Conservation (phyloP, 2,113 vertebrate species). For the Collichthys lucidus region DNA sequence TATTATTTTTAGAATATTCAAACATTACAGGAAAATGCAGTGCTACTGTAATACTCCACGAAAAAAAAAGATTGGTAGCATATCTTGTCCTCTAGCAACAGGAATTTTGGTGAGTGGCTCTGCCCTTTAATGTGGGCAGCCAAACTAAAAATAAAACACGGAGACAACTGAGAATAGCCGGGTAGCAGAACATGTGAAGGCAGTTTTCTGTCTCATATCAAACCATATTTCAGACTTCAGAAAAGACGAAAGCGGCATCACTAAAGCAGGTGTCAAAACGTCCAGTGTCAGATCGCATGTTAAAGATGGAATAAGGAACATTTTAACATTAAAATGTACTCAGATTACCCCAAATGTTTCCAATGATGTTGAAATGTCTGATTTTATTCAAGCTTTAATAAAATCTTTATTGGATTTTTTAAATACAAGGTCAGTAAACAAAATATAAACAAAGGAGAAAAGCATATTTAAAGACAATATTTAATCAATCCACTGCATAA, state of each 20-base stretch:
- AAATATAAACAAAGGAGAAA: no score
- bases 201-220: conserved; percentile 15
- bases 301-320: no score
- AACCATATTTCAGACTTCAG: not conserved
- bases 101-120: conserved; percentile 13
- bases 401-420: no score
- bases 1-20: not conserved
- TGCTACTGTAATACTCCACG: not conserved
- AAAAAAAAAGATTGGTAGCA: not conserved
- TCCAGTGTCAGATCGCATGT: no score
- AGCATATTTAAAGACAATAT: no score
- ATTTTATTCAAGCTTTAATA: no score
- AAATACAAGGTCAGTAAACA: no score
- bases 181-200: not conserved
- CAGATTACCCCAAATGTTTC: no score
- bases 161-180: not conserved
- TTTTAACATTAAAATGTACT: no score
- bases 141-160: conserved; percentile 45
- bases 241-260: not conserved
- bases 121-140: conserved; percentile 31
- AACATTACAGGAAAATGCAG: not conserved
- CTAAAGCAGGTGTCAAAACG: not conserved
- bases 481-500: no score
- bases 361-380: no score
- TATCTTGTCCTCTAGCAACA: conserved; percentile 13